These are phyloP conservation scores for Clinocottus analis DNA, from an alignment of 2,113 vertebrate species.

Conservation along the genomic window DNA sequence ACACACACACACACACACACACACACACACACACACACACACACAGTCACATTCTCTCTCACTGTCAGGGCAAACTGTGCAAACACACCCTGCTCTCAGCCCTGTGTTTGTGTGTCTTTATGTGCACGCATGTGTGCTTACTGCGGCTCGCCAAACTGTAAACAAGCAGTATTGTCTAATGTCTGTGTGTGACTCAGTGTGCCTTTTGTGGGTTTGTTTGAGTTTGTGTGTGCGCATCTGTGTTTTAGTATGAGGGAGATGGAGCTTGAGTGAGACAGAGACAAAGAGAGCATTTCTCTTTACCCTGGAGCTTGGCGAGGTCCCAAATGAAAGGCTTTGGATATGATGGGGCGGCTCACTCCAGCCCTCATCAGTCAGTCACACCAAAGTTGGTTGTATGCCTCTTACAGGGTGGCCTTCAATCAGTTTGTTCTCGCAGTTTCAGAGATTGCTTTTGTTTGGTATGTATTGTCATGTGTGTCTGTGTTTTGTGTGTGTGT, in stretches of 20 bases:
- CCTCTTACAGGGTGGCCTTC: slow-evolving; percentile 59
- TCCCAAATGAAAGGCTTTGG: slow-evolving; percentile 80
- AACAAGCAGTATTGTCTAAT: slow-evolving; percentile 86
- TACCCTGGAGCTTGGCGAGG: slow-evolving; percentile 76
- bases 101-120: slow-evolving; percentile 72
- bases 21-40: slow-evolving; percentile 26
- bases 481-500: no score
- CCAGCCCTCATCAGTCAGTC: slow-evolving; percentile 62
- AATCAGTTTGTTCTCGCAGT: slow-evolving; percentile 31
- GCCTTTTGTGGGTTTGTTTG: slow-evolving; percentile 83
- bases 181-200: slow-evolving; percentile 82
- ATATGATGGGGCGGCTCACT: slow-evolving; percentile 80
- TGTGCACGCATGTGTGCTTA: slow-evolving; percentile 75
- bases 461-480: background rate
- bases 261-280: slow-evolving; percentile 78
- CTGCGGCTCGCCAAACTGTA: slow-evolving; percentile 82
- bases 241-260: slow-evolving; percentile 82
- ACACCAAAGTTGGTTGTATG: slow-evolving; percentile 67
- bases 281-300: slow-evolving; percentile 86
- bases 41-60: slow-evolving; percentile 62
- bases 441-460: slow-evolving; percentile 22
- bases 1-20: slow-evolving; percentile 39
- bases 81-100: slow-evolving; percentile 75
- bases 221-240: slow-evolving; percentile 81
- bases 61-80: slow-evolving; percentile 74